Evolutionary conservation across 2,113 vertebrate species (phyloP).

Genomic region (Ictidomys tridecemlineatus): DNA sequence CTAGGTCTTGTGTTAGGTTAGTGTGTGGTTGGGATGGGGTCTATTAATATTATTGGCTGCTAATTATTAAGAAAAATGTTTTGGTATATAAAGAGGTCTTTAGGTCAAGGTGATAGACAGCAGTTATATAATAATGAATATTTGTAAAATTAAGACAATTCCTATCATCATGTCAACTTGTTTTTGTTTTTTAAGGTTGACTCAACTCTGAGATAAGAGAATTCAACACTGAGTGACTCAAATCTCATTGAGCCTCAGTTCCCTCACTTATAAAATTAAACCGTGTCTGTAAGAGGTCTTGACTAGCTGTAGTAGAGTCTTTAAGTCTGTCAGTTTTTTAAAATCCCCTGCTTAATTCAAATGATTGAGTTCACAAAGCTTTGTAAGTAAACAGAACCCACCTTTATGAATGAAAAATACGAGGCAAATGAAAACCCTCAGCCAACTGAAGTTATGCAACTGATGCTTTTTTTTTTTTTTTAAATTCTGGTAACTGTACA

Average conservation of each 20-base stretch:
- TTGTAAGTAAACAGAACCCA: background rate
- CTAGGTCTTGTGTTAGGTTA: background rate
- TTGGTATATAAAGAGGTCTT: conserved; percentile 35
- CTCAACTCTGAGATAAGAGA: background rate
- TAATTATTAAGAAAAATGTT: conserved; percentile 44
- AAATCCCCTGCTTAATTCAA: conserved; percentile 5
- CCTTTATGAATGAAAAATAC: background rate
- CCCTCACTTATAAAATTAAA: background rate
- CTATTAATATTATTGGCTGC: background rate
- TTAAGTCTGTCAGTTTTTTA: background rate
- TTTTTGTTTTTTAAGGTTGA: conserved; percentile 34
- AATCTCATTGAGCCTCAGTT: background rate
- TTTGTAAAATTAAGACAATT: conserved; percentile 54
- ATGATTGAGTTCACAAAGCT: background rate
- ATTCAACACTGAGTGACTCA: background rate
- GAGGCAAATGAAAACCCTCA: background rate
- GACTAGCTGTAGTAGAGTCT: background rate
- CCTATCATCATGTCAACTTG: conserved; percentile 15
- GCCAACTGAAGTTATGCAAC: background rate
- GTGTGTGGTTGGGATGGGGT: background rate
- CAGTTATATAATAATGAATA: background rate
- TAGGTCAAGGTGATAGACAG: background rate
- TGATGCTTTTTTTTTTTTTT: too few relatives aligned
- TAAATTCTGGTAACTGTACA: background rate
- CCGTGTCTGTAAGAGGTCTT: background rate